These are phyloP conservation scores for Aplochiton taeniatus DNA, from an alignment of 2,797 vertebrate species.

Conservation along the genomic window DNA sequence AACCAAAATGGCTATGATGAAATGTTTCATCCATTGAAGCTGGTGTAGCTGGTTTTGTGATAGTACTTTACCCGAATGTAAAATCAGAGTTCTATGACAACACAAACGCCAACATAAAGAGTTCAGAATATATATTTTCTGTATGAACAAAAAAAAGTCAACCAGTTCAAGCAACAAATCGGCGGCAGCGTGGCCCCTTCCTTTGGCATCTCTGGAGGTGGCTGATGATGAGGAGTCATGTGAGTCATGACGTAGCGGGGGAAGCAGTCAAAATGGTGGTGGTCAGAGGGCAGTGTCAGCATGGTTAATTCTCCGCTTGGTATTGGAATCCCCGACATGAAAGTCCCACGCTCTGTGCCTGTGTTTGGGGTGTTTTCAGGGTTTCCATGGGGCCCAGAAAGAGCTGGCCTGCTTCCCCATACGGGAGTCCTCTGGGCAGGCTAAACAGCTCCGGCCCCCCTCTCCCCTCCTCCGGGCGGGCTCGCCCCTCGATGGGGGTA, in stretches of 20 bases:
- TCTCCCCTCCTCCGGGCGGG: slow-evolving; percentile 20
- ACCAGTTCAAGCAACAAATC: slow-evolving; percentile 12
- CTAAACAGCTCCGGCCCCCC: slow-evolving; percentile 39
- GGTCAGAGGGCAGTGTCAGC: slow-evolving; percentile 41
- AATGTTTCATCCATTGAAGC: slow-evolving; percentile 33
- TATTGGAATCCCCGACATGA: slow-evolving; percentile 18
- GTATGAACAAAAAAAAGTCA: slow-evolving; percentile 29
- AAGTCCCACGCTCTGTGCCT: slow-evolving; percentile 17
- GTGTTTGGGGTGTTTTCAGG: background rate
- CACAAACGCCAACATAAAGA: slow-evolving; percentile 8
- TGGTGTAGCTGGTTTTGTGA: slow-evolving; percentile 40
- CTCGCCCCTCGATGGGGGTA: slow-evolving; percentile 10
- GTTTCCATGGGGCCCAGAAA: no score
- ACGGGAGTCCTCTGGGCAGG: slow-evolving; percentile 25
- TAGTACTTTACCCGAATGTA: slow-evolving; percentile 1
- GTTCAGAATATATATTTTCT: slow-evolving; percentile 20
- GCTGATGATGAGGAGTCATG: slow-evolving; percentile 13
- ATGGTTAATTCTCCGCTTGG: slow-evolving; percentile 27
- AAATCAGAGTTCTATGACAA: background rate
- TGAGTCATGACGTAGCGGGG: slow-evolving; percentile 17
- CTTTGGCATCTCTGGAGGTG: slow-evolving; percentile 64
- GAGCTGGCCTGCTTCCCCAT: slow-evolving; percentile 19
- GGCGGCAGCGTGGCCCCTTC: slow-evolving; percentile 49
- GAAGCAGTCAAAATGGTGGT: slow-evolving; percentile 42
- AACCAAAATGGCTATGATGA: slow-evolving; percentile 54